phyloP scores from a whole-genome alignment of 2,888 invertebrate genomes.

The Rotaria socialis region DNA sequence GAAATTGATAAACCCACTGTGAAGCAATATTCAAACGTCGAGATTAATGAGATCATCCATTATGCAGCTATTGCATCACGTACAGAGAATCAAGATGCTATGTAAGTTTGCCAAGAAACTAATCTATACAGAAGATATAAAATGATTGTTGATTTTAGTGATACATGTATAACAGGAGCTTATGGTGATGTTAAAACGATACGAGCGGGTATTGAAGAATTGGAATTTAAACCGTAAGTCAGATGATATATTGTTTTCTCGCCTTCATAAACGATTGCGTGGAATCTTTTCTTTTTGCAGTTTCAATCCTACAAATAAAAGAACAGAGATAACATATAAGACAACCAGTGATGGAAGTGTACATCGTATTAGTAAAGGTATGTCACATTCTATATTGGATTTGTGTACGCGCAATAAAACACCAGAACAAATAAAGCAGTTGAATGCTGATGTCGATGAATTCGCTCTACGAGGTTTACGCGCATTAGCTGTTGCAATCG shows the following conservation, averaged over 20 bases:
- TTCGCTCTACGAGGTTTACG: conserved; percentile 19
- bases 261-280: background rate
- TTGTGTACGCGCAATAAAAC: conserved; percentile 7
- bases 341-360: background rate
- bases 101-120: background rate
- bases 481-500: background rate
- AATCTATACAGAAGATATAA: too few relatives aligned
- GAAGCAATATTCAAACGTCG: background rate
- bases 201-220: background rate
- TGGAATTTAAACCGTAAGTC: conserved; percentile 7
- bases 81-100: conserved; percentile 13
- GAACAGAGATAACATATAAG: background rate
- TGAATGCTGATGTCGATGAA: conserved; percentile 14
- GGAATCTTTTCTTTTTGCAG: background rate
- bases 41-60: background rate
- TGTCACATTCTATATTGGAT: conserved; percentile 21
- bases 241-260: background rate
- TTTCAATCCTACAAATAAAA: background rate
- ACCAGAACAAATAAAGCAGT: background rate
- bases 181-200: background rate
- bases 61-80: background rate
- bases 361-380: conserved; percentile 25
- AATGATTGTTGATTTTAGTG: background rate
- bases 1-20: background rate
- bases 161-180: background rate